Conservation (phyloP, 1,140 invertebrate species). For the Microplitis demolitor region DNA sequence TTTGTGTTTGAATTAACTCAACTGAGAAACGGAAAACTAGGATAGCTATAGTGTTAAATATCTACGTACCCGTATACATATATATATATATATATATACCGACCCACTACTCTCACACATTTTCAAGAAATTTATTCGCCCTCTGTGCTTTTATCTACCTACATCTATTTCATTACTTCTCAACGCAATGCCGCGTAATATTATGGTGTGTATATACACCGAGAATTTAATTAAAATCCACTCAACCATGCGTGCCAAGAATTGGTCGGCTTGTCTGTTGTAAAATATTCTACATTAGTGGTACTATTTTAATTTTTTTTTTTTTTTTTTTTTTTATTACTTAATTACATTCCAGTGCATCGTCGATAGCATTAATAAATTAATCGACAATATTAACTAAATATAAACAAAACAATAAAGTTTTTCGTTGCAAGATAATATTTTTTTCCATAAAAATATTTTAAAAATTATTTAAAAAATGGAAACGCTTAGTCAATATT, state of each 20-base stretch:
- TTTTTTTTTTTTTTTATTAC: no score
- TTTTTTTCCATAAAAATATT: background rate
- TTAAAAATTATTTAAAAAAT: background rate
- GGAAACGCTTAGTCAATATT: no score
- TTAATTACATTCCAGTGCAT: background rate
- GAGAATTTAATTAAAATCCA: constrained; percentile 48
- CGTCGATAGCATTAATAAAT: no score
- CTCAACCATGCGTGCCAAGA: background rate
- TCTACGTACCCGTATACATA: background rate
- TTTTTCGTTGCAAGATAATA: background rate
- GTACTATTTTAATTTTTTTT: background rate
- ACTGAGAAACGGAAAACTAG: background rate
- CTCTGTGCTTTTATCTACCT: background rate
- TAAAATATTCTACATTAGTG: background rate
- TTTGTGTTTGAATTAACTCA: constrained; percentile 1
- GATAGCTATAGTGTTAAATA: background rate
- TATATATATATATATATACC: background rate
- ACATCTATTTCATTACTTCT: constrained; percentile 30
- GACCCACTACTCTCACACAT: background rate
- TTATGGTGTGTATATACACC: constrained; percentile 19
- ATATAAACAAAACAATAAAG: no score
- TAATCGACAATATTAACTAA: no score
- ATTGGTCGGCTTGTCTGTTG: background rate
- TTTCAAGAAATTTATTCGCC: constrained; percentile 11
- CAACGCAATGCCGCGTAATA: constrained; percentile 21